Conservation (phyloP, 2,113 vertebrate species). For the pig (Sus scrofa) region DNA sequence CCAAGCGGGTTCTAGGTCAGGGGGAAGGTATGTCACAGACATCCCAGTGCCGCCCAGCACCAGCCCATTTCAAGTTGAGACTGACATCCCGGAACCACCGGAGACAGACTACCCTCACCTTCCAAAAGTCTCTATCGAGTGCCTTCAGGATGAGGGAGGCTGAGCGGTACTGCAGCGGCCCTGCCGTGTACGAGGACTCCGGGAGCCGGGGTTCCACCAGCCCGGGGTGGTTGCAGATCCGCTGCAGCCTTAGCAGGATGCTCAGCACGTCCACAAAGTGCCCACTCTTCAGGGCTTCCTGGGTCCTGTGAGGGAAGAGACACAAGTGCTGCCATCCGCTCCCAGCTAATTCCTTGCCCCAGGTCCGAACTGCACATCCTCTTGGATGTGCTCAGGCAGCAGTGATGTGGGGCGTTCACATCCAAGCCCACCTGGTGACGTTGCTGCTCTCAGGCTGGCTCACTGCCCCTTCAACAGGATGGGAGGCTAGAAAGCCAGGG, state of each 20-base stretch:
- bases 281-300: constrained; percentile 93
- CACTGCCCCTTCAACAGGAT: fast-evolving
- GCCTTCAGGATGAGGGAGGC: constrained; percentile 91
- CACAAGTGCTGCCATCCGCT: fast-evolving
- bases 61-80: not conserved
- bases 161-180: constrained; percentile 85
- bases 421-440: not conserved
- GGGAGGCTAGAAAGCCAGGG: not conserved
- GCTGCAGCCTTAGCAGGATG: constrained; percentile 92
- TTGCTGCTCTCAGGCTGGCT: not conserved
- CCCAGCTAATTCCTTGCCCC: too few relatives aligned
- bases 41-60: fast-evolving
- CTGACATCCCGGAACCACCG: fast-evolving
- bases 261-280: constrained; percentile 92
- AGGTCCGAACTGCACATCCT: too few relatives aligned
- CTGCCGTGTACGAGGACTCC: constrained; percentile 87
- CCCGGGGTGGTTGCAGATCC: constrained; percentile 94
- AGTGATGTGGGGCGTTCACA: too few relatives aligned
- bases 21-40: not conserved
- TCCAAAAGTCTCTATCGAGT: constrained; percentile 87
- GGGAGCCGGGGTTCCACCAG: constrained; percentile 89
- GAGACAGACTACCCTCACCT: constrained; percentile 82
- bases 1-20: fast-evolving
- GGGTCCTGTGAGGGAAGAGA: constrained; percentile 85
- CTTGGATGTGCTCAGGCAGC: too few relatives aligned